Base-by-base conservation (phyloP, 2,113 vertebrate species). In the Apeltes quadracus region DNA sequence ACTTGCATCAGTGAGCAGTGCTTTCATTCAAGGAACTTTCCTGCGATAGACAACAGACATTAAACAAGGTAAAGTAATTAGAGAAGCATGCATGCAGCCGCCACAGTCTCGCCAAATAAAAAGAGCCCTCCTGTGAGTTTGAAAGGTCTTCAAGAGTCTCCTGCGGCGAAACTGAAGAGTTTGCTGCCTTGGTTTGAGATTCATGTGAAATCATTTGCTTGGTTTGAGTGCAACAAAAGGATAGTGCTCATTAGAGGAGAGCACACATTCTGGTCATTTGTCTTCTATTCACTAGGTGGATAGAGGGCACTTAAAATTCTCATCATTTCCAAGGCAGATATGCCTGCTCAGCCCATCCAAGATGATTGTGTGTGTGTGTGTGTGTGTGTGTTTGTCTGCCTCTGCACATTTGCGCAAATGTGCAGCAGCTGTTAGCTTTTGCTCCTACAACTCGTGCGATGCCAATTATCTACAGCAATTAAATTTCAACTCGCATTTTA, bases 251-350 rank as follows among this genome's bases (percentile, higher is more conserved):
- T 92, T 93, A 90, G 89, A 12, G 81, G 51, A 57, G 76, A 73
- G 55, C 69, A 69, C 82, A 76, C 79, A 81, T 83, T 87, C 72
- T 87, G 87, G 83, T 88, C 83, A 84, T 94, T 91, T 91, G 88
- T 93, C 92, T 92, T 92, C 86, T 81, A 83, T 92, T 92, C 79
- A 84, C 62, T n/a, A 67, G 67, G 79, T 69, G 82, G 81, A 89
- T 70, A 8, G 67, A 79, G 87, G 84, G 87, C 76, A 79, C 75
- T 87, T 89, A 83, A 85, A 90, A 90, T 82, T 88, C 80, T 79
- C 78, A 83, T 68, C 9, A 43, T 85, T 86, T 83, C 72, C 69
- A 15, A 36, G 53, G 72, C 67, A 89, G 85, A 92, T 89, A 84
- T 90, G 86, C 88, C 82, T 88, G 75, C 76, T 90, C 87, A 90